phyloP scores from a whole-genome alignment of 2,888 invertebrate species.

The Pyralis farinalis region DNA sequence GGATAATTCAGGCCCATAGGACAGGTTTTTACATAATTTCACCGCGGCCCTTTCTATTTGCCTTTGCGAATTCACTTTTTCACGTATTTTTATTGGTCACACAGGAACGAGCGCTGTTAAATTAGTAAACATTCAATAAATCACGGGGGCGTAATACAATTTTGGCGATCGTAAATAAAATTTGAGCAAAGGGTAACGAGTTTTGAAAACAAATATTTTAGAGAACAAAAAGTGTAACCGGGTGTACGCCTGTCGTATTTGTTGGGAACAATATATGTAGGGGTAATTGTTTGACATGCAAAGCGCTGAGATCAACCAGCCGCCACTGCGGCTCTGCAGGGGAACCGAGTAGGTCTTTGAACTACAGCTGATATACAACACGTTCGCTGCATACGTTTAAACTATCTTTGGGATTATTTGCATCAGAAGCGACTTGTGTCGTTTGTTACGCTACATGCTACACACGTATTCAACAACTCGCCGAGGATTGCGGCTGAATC shows the following conservation, averaged over 20 bases:
- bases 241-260: constrained; percentile 59
- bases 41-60: constrained; percentile 61
- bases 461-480: background rate
- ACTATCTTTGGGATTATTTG: constrained; percentile 16
- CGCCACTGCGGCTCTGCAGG: constrained; percentile 32
- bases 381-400: constrained; percentile 15
- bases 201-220: constrained; percentile 71
- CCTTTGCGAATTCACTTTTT: constrained; percentile 46
- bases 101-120: constrained; percentile 42
- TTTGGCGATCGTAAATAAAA: constrained; percentile 64
- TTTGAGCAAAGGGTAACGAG: constrained; percentile 63
- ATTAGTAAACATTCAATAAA: constrained; percentile 71
- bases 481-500: no score
- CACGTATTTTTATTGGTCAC: constrained; percentile 51
- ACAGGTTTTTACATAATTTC: constrained; percentile 78
- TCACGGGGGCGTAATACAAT: constrained; percentile 58
- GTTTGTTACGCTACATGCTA: constrained; percentile 3
- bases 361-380: constrained; percentile 33
- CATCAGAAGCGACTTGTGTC: constrained; percentile 17
- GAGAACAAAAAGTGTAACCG: constrained; percentile 58
- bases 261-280: constrained; percentile 55
- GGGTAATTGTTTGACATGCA: constrained; percentile 73
- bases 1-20: constrained; percentile 75
- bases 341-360: constrained; percentile 45
- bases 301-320: constrained; percentile 62